Evolutionary conservation across 2,797 vertebrate genomes (phyloP).

Genomic region (Epinephelus coioides): DNA sequence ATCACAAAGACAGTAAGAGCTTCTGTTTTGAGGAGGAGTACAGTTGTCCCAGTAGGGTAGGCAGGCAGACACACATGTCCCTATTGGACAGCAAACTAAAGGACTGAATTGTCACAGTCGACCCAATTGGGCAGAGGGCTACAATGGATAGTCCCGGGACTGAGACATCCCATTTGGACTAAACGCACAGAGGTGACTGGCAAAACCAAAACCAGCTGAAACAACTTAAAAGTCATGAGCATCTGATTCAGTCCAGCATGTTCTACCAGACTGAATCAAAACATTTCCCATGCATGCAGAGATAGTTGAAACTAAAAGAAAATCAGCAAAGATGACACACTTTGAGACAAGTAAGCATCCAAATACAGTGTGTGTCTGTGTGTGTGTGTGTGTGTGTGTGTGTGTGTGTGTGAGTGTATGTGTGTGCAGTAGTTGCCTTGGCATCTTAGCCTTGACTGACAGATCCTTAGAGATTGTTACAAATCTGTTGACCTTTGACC

Average conservation of each 20-base stretch:
- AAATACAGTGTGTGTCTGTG: conserved; percentile 17
- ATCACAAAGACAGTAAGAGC: conserved; percentile 28
- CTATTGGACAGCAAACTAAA: conserved; percentile 27
- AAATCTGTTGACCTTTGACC: conserved; percentile 83
- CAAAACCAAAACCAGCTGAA: conserved; percentile 30
- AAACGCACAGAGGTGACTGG: conserved; percentile 53
- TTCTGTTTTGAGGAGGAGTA: conserved; percentile 30
- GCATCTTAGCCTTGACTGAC: conserved; percentile 73
- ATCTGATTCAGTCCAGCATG: conserved; percentile 51
- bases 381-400: not conserved
- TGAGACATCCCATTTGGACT: conserved; percentile 27
- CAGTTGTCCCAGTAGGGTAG: conserved; percentile 1
- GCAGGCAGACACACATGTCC: conserved; percentile 27
- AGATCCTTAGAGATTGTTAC: conserved; percentile 76
- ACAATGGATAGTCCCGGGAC: conserved; percentile 16
- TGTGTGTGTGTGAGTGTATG: not conserved
- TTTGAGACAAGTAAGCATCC: conserved; percentile 39
- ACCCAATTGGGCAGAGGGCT: conserved; percentile 22
- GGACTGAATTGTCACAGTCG: conserved; percentile 2
- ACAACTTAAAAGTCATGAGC: conserved; percentile 38
- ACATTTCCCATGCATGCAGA: not conserved
- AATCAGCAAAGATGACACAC: conserved; percentile 46
- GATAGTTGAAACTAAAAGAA: conserved; percentile 16
- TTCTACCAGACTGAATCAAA: conserved; percentile 31
- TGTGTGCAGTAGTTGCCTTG: conserved; percentile 25